These are phyloP conservation scores for Tinea trinotella DNA, from an alignment of 2,888 invertebrate genomes.

Conservation along the genomic window DNA sequence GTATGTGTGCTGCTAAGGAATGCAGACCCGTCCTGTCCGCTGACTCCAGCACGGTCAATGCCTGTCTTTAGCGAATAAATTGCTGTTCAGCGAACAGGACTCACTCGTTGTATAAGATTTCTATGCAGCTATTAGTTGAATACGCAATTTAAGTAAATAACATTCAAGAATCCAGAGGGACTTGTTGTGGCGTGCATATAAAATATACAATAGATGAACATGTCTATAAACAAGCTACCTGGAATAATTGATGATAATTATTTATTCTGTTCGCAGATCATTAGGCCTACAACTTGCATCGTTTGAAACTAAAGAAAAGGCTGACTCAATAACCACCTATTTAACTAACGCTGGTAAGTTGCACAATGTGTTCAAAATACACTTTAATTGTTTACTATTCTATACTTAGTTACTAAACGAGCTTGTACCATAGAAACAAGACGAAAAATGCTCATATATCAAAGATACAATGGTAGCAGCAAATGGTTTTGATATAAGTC, in stretches of 20 bases:
- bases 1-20: constrained; percentile 35
- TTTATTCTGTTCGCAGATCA: constrained; percentile 66
- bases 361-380: too few species aligned
- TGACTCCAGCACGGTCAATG: constrained; percentile 40
- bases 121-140: constrained; percentile 47
- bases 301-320: constrained; percentile 89
- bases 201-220: not conserved
- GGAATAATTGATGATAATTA: constrained; percentile 7
- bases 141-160: constrained; percentile 51
- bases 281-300: constrained; percentile 88
- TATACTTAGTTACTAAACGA: not conserved
- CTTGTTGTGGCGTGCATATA: constrained; percentile 24
- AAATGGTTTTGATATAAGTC: too few species aligned
- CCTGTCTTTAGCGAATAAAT: constrained; percentile 62
- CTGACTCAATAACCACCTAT: constrained; percentile 87
- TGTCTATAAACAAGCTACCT: not conserved
- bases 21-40: constrained; percentile 39
- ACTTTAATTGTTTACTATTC: not conserved
- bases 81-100: constrained; percentile 55
- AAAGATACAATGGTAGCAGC: too few species aligned
- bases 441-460: too few species aligned
- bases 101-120: constrained; percentile 35
- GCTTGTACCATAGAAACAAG: too few species aligned
- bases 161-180: constrained; percentile 36
- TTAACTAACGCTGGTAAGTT: constrained; percentile 81